Evolutionary conservation across 2,888 invertebrate species (phyloP).

Genomic region (Aspidiotus rigidus): DNA sequence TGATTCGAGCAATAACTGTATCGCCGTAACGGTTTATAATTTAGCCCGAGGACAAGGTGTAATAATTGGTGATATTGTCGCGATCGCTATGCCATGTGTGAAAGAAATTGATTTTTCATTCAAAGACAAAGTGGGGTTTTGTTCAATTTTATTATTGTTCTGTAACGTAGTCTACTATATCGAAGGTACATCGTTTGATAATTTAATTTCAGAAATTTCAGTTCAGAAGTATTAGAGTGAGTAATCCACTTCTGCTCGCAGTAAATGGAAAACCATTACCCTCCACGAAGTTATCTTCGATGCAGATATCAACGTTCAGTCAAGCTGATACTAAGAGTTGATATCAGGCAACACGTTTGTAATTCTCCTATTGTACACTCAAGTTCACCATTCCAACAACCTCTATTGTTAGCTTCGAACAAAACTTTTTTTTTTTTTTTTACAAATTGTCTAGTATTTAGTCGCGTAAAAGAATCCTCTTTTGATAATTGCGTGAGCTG

Average conservation of each 20-base stretch:
- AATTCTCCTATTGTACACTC: not conserved
- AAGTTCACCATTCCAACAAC: no score
- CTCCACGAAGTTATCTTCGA: conserved; percentile 21
- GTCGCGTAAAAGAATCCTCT: no score
- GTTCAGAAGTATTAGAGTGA: conserved; percentile 66
- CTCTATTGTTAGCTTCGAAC: no score
- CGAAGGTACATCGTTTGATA: not conserved
- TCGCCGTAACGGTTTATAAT: conserved; percentile 74
- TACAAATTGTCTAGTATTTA: no score
- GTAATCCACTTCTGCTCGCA: conserved; percentile 62
- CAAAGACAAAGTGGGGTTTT: conserved; percentile 47
- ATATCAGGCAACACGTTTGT: not conserved
- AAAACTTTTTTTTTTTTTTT: no score
- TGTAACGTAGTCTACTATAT: not conserved
- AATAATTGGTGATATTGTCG: conserved; percentile 74
- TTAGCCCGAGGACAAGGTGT: conserved; percentile 71
- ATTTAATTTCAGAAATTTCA: conserved; percentile 54
- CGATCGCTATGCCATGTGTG: conserved; percentile 66
- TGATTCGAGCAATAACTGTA: conserved; percentile 60
- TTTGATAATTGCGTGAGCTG: no score
- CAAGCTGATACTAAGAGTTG: conserved; percentile 28
- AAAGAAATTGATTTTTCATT: conserved; percentile 52
- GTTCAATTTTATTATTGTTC: not conserved
- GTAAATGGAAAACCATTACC: conserved; percentile 49
- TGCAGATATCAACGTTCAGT: conserved; percentile 28